phyloP scores from a whole-genome alignment of 37 sponge, comb jelly and placozoan species.

The Lycopodina hypogea region DNA sequence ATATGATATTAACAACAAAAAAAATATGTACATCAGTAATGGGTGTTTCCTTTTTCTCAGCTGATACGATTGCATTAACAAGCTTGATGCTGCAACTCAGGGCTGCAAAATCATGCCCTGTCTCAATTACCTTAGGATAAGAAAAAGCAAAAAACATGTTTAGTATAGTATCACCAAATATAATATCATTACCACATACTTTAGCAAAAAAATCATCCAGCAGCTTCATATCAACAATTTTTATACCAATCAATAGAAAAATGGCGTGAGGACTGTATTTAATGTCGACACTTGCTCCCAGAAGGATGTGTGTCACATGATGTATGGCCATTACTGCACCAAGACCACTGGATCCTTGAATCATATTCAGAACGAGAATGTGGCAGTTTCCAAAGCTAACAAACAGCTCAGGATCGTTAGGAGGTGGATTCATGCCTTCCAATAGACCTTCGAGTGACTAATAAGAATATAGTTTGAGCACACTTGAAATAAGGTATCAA shows the following conservation, averaged over 20 bases:
- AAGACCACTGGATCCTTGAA: conserved; percentile 55
- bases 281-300: conserved; percentile 87
- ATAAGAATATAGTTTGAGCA: neutral
- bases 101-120: conserved; percentile 72
- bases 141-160: neutral
- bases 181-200: conserved; percentile 16
- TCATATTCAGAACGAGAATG: conserved; percentile 72
- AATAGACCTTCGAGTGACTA: conserved; percentile 86
- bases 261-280: conserved; percentile 93
- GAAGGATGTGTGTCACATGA: conserved; percentile 55
- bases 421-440: conserved; percentile 89
- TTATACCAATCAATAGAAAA: conserved; percentile 86
- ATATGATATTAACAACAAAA: neutral
- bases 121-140: conserved; percentile 63
- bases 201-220: conserved; percentile 89
- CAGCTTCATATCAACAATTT: conserved; percentile 88
- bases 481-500: too few relatives aligned
- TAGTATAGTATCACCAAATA: neutral
- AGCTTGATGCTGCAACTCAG: conserved; percentile 84
- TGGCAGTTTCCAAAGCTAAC: conserved; percentile 85
- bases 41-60: conserved; percentile 81
- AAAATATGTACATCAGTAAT: conserved; percentile 71
- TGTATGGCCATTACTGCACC: conserved; percentile 46
- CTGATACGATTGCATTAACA: conserved; percentile 75
- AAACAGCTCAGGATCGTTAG: conserved; percentile 84